Percentiles rank a stretch among this genome's conserved stretches.
phyloP scores from a whole-genome alignment of 1,140 invertebrate species.

The Solenopsis invicta region DNA sequence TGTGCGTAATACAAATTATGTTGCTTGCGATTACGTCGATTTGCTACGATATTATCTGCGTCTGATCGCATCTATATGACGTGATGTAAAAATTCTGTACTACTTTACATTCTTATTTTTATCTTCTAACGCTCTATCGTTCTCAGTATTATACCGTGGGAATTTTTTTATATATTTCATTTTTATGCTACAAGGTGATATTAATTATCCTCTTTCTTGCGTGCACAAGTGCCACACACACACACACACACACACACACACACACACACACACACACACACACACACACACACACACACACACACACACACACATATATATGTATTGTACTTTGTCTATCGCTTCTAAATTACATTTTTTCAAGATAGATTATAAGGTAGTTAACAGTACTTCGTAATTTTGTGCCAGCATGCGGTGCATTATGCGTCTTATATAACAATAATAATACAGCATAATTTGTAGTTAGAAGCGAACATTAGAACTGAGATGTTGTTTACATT shows the following conservation, averaged over 20 bases:
- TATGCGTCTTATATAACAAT: slow-evolving; percentile 11
- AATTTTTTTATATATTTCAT: background rate
- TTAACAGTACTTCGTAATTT: background rate
- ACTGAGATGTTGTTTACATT: background rate
- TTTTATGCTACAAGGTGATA: background rate
- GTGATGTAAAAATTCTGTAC: background rate
- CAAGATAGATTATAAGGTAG: background rate
- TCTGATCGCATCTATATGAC: background rate
- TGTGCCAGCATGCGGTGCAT: background rate
- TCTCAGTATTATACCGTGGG: background rate
- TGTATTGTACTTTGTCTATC: background rate
- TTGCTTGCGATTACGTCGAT: background rate
- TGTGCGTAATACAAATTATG: background rate
- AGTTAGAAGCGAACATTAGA: background rate
- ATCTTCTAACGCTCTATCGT: background rate
- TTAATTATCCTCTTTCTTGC: background rate
- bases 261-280: no score
- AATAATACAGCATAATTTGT: background rate
- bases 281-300: no score
- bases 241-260: no score
- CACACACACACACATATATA: no score
- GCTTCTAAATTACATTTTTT: background rate
- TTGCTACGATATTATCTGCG: background rate
- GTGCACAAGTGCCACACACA: no score
- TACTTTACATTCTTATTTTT: background rate